Evolutionary conservation across 2,113 vertebrate species (phyloP), one percentile per base, ranked within the genome.

Genomic region (Lepisosteus osseus): DNA sequence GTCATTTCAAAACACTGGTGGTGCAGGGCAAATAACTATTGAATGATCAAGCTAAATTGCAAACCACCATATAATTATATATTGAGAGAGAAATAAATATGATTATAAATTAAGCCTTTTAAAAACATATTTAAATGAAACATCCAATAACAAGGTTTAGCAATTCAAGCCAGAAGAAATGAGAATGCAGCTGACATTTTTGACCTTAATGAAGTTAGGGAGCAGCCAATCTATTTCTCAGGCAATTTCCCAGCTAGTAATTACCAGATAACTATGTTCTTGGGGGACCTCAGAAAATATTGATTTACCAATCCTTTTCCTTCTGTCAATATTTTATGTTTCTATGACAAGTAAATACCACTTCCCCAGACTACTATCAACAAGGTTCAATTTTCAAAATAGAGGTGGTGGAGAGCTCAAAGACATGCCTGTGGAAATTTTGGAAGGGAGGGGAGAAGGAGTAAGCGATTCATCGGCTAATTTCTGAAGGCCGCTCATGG

Each of bases 301-400:
- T 7, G 43, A 66, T 66, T 66, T 14, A 44, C 7, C 43, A 66
- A 14, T n/a, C 43, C 64, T 29, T 63, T 63, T 41, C 63, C 40
- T 43, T 65, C 41, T 40, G 11, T 68, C 45, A 54, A 68, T 68
- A 54, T 45, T 54, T 62, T 6, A 71, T 54, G 69, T 63, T 70
- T 63, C 43, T 56, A 61, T 44, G 43, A 69, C 68, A 69, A 61
- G 56, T 61, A 61, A 63, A 41, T 14, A 54, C 17, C 6, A 14
- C 4, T 59, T 54, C 15, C 41, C 59, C 44, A 54, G 44, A 6
- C 6, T 57, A 62, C 44, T 51, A 63, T 45, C 65, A 61, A 61
- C 40, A 47, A 7, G 4, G 43, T 47, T 47, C 15, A 15, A 63
- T 41, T 59, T 41, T 63, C 45, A 61, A 61, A 54, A 54, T 3